Conservation (phyloP, 2,113 vertebrate genomes). For the Ovis aries region ARS-UI_Ramb_v3.0 NC_056068.1:27032501-27033000, state of each 20-base stretch:
- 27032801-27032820: not conserved
- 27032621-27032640: not conserved
- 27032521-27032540: not conserved
- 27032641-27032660: rapidly evolving
- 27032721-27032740: not conserved
- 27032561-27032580: not conserved
- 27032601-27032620: not conserved
- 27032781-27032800: not conserved
- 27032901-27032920: not conserved
- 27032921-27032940: not conserved
- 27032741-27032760: not conserved
- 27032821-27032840: not conserved
- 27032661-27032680: rapidly evolving
- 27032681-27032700: not conserved
- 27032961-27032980: not conserved
- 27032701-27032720: rapidly evolving
- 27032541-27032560: not conserved
- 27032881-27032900: not conserved
- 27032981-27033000: not conserved
- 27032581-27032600: not conserved
- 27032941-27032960: not conserved
- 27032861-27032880: not conserved
- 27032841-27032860: not conserved
- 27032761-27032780: not conserved
- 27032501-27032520: not conserved